Base-by-base conservation (phyloP, 2,888 invertebrate genomes). In the Acleris laterana region DNA sequence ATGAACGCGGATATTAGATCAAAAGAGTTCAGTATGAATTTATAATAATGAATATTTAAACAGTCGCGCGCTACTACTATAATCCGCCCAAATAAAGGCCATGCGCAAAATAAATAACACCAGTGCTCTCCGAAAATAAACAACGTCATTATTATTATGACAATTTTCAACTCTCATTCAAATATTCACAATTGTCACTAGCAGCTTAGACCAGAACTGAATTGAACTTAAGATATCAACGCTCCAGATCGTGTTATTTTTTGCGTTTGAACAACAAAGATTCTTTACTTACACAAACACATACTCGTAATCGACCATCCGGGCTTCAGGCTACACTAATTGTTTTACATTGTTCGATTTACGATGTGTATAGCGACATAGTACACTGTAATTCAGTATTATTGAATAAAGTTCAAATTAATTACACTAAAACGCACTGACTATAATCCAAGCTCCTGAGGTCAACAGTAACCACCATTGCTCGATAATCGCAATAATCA, bases 201-300 rank as follows among this genome's bases (percentile, higher is more conserved):
- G 61, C 49, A 52, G 50, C 9, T 17, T 20, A 20, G 48, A 38
- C 38, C 56, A 50, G 53, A 25, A 55, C 42, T 62, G 42, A 69
- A 53, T 44, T 52, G 38, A 62, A 52, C 63, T 64, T 66, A 44
- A 63, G 59, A 57, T 69, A 61, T 19, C 61, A 72, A 68, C 65
- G 68, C 69, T 75, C 61, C 68, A 73, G 74, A 82, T 79, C 79
- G 78, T 80, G 72, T 77, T 82, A 74, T 82, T 83, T 86, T 87
- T 81, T 83, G 82, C 85, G 82, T 84, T 83, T 78, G 76, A 84
- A 84, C 87, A 91, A 91, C 90, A 92, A 91, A 91, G 91, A 88
- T 89, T 80, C 72, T 79, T 74, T 78, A 89, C 89, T 88, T 87
- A 86, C 87, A 84, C 77, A 79, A 76, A 79, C 78, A 77, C 81